Evolutionary conservation across 2,113 vertebrate genomes (phyloP).

Genomic region (Beaufortia kweichowensis): DNA sequence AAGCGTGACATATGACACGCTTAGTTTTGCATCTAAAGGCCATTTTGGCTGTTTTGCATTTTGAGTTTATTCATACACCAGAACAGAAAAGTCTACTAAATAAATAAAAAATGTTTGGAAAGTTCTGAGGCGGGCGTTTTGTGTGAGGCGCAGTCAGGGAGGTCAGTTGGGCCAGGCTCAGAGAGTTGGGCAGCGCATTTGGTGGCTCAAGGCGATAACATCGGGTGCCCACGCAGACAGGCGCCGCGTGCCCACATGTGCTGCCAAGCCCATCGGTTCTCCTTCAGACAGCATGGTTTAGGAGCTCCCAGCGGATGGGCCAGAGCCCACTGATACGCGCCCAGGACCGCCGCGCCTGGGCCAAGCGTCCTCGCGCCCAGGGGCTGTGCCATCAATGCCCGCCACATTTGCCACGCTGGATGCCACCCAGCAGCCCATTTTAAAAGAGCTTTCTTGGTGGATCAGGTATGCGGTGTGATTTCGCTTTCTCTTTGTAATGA

Average conservation of each 20-base stretch:
- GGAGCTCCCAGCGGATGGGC: constrained; percentile 76
- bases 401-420: constrained; percentile 76
- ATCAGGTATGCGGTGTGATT: constrained; percentile 81
- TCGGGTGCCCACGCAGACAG: constrained; percentile 57
- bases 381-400: constrained; percentile 77
- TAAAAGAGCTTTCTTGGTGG: constrained; percentile 73
- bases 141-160: constrained; percentile 59
- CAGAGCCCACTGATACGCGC: constrained; percentile 75
- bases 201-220: constrained; percentile 73
- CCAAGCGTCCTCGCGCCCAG: constrained; percentile 74
- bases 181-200: constrained; percentile 36
- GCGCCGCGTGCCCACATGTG: constrained; percentile 69
- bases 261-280: constrained; percentile 78
- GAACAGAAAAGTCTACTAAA: constrained; percentile 18
- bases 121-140: constrained; percentile 48
- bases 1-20: constrained; percentile 26
- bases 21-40: constrained; percentile 26
- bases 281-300: constrained; percentile 79
- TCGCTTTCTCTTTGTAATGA: constrained; percentile 78
- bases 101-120: constrained; percentile 57
- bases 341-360: constrained; percentile 73
- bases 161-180: constrained; percentile 51
- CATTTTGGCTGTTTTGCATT: constrained; percentile 21
- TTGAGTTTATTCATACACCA: constrained; percentile 6
- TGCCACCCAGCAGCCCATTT: constrained; percentile 77